Base-by-base conservation (phyloP, 2,113 vertebrate genomes). In the Ciconia maguari region DNA sequence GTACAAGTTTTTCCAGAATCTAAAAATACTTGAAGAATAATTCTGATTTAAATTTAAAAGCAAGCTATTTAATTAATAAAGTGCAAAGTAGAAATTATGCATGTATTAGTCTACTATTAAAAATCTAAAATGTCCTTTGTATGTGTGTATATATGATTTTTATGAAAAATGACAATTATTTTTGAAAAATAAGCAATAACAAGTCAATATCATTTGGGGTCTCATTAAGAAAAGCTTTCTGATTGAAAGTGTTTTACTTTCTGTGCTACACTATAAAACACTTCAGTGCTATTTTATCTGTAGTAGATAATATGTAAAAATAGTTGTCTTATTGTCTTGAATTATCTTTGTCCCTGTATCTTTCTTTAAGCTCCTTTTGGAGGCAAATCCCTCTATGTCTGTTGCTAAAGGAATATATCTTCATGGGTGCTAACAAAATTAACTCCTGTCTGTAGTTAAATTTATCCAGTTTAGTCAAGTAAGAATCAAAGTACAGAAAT, bases 381-480 rank as follows among this genome's bases (percentile, higher is more conserved):
- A 81, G 65, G 42, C 69, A 81, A 71, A 83, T 60, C 34, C 38
- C 42, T 65, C 0, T 76, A 19, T 52, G 49, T 75, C 52, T 86
- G 5, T 89, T 86, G 29, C 36, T 87, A 61, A 86, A 84, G 79
- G 76, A 92, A 49, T 54, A 68, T 52, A 42, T 87, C 38, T 86
- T 74, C 66, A 70, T 36, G 46, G 34, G 16, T 79, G 49, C 49
- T 83, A 83, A 80, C 14, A 84, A 79, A 90, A 90, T 78, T 64
- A 79, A 60, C 77, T 89, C 51, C 38, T 78, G 71, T 76, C 66
- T 94, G 89, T 66, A 83, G 72, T 78, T 90, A 88, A 79, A 93
- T 81, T 78, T 57, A 78, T 83, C 77, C 79, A 81, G 79, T 96
- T 94, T 72, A 87, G 88, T 93, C 55, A 94, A 93, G 72, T n/a